A percentile compares a stretch with the other conserved stretches of the same genome.
Evolutionary conservation across 2,888 invertebrate species (phyloP).

Genomic region (Bugulina stolonifera): DNA sequence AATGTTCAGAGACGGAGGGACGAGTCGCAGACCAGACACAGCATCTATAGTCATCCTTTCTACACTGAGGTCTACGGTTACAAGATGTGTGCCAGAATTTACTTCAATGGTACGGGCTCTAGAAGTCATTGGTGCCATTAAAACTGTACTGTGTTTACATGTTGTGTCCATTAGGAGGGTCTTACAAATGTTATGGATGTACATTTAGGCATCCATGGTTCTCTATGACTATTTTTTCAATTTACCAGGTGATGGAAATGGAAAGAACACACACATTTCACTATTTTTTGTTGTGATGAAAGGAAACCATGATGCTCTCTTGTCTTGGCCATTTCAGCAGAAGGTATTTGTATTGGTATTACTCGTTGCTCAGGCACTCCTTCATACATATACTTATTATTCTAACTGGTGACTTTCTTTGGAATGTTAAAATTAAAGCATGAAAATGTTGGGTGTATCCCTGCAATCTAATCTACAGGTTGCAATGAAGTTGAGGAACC

Average conservation of each 20-base stretch:
- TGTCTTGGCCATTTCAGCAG: conserved; percentile 47
- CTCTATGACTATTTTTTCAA: too few relatives aligned
- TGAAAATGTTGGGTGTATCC: too few relatives aligned
- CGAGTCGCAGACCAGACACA: conserved; percentile 33
- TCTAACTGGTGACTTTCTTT: too few relatives aligned
- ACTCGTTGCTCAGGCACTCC: too few relatives aligned
- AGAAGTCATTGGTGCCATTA: too few relatives aligned
- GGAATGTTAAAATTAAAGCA: too few relatives aligned
- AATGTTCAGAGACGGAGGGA: conserved; percentile 39
- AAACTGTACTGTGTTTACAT: background rate
- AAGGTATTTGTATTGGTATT: conserved; percentile 30
- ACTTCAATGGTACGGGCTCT: conserved; percentile 43
- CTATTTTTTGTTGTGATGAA: conserved; percentile 50
- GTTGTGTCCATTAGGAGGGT: too few relatives aligned
- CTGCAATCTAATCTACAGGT: conserved; percentile 33
- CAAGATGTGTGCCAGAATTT: conserved; percentile 48
- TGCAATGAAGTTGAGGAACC: conserved; percentile 48
- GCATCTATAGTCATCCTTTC: conserved; percentile 46
- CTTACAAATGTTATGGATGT: too few relatives aligned
- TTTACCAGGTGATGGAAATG: conserved; percentile 21
- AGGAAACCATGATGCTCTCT: conserved; percentile 44
- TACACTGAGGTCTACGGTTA: conserved; percentile 45
- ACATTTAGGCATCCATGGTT: too few relatives aligned
- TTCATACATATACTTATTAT: too few relatives aligned
- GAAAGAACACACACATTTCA: conserved; percentile 14